phyloP scores from a whole-genome alignment of 2,888 invertebrate genomes.

The Perdita meconis region DNA sequence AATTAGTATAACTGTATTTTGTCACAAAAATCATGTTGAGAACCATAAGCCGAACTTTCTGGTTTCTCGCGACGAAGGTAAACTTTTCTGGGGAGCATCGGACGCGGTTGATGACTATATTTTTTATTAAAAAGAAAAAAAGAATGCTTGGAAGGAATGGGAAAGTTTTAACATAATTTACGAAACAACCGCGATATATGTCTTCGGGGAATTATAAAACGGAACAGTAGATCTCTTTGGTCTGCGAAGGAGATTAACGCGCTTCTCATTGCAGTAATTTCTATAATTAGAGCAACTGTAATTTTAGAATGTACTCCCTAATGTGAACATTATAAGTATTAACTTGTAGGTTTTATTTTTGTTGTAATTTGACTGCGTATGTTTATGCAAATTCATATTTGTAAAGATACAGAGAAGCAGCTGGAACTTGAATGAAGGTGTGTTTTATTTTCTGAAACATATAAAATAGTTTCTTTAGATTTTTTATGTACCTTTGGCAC shows the following conservation, averaged over 20 bases:
- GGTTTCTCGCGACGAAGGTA: neutral
- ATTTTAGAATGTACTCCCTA: too few relatives aligned
- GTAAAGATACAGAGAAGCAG: too few relatives aligned
- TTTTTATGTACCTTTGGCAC: too few relatives aligned
- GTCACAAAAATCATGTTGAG: too few relatives aligned
- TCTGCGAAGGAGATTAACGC: neutral
- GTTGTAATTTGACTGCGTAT: conserved; percentile 1
- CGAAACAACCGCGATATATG: conserved; percentile 1
- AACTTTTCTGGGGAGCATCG: neutral
- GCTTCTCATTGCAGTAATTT: conserved; percentile 16
- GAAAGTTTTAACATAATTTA: conserved; percentile 18
- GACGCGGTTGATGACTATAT: neutral
- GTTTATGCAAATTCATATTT: too few relatives aligned
- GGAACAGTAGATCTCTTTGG: conserved; percentile 15
- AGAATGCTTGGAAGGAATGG: neutral
- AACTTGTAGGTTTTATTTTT: too few relatives aligned
- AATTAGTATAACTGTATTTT: too few relatives aligned
- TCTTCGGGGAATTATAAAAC: conserved; percentile 1
- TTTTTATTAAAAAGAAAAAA: neutral
- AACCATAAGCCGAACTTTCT: too few relatives aligned
- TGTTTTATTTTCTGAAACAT: too few relatives aligned
- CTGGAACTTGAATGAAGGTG: too few relatives aligned
- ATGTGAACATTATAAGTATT: too few relatives aligned
- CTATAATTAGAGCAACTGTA: conserved; percentile 11
- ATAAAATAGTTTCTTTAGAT: too few relatives aligned